Evolutionary conservation across 2,888 invertebrate genomes (phyloP), one percentile per base, ranked within the genome.

Genomic region (Germaria angustata): DNA sequence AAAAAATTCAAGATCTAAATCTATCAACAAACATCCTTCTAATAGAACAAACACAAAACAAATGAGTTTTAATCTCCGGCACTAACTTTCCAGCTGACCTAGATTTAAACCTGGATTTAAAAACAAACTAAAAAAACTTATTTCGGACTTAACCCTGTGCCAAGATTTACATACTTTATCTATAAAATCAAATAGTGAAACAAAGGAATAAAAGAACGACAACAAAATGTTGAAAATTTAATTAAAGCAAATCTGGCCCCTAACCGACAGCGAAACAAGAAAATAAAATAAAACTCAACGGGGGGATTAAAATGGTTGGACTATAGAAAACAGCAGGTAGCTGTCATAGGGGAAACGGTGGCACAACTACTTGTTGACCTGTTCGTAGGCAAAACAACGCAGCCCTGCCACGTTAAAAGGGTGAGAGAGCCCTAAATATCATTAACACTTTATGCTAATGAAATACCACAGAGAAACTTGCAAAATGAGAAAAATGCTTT

Each of bases 41-140:
- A 71, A 34, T 65, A 75, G 28, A 39, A 17, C 46, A 22, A 53
- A 68, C 1, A 39, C 4, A 63, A 84, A 72, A 65, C 78, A 84
- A 84, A 84, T 84, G 71, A 72, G 78, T 76, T 76, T 79, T 72
- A 81, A 83, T 66, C 80, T 61, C 68, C 71, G 78, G 72, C 78
- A 78, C 81, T 77, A 76, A 61, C 44, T 46, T 63, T 63, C 5
- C 34, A 59, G 41, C n/a, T 41, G 24, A 39, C 13, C 61, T 20
- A 24, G 44, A 15, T 63, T 71, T 41, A 69, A 28, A 17, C 24
- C 20, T 11, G 24, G 55, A 20, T 55, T 41, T 13, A n/a, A 65
- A 34, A 57, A 13, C n/a, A 44, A 49, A 22, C 22, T 13, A 49
- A 13, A 20, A 49, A 65, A 59, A 20, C 46, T 5, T 5, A 28